Evolutionary conservation across 92 coral and sea anemone genomes (phyloP).

Genomic region (Porites lobata): DNA sequence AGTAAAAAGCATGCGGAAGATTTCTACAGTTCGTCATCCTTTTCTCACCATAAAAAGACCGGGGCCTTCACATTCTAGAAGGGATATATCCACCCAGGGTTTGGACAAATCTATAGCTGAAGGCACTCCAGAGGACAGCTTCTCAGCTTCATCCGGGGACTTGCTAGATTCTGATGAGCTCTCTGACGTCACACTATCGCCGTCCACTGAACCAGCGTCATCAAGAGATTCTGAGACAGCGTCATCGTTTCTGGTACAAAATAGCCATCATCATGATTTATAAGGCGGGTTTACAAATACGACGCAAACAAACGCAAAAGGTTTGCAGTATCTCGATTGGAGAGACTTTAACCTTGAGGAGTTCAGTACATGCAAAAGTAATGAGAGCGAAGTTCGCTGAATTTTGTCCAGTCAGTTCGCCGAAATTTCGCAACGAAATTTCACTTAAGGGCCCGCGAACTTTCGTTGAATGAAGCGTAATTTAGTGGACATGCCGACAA

Average conservation of each 20-base stretch:
- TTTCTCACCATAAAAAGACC: conserved; percentile 83
- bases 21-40: conserved; percentile 24
- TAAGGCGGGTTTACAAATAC: too few relatives aligned
- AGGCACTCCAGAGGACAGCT: neutral
- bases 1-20: too few relatives aligned
- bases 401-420: too few relatives aligned
- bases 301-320: too few relatives aligned
- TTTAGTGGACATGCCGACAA: too few relatives aligned
- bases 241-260: conserved; percentile 12
- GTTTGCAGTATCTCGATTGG: too few relatives aligned
- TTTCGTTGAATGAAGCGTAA: too few relatives aligned
- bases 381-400: too few relatives aligned
- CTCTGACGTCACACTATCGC: conserved; percentile 38
- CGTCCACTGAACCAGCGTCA: conserved; percentile 26
- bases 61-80: conserved; percentile 81
- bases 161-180: conserved; percentile 33
- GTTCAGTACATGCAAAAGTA: too few relatives aligned
- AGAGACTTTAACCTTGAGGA: too few relatives aligned
- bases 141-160: conserved; percentile 21
- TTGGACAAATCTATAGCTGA: conserved; percentile 46
- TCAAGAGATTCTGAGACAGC: conserved; percentile 18
- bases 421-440: too few relatives aligned
- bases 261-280: neutral
- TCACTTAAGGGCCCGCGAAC: too few relatives aligned
- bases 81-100: conserved; percentile 86